Evolutionary conservation across 2,113 vertebrate species (phyloP).

Genomic region (Polyodon spathula): DNA sequence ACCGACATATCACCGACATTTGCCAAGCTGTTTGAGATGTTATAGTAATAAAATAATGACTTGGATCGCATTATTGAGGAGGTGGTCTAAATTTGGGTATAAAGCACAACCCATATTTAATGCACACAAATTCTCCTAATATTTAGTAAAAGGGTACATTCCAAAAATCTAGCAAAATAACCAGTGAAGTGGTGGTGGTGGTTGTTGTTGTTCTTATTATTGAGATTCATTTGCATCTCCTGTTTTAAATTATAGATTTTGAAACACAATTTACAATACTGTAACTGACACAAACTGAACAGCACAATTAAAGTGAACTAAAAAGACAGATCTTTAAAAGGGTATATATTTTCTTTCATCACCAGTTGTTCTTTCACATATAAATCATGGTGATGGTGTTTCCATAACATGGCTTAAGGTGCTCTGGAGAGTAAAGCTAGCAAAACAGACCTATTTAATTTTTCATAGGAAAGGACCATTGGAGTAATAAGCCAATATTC

Average conservation of each 20-base stretch:
- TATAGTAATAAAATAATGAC: too few relatives aligned
- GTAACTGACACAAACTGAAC: not conserved
- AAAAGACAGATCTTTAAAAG: conserved; percentile 18
- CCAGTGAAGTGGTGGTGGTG: too few relatives aligned
- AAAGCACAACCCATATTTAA: too few relatives aligned
- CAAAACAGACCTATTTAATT: conserved; percentile 96
- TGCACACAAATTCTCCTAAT: too few relatives aligned
- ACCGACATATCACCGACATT: too few relatives aligned
- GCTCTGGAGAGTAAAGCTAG: conserved; percentile 84
- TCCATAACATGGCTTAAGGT: conserved; percentile 82
- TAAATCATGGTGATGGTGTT: conserved; percentile 91
- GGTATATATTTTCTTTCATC: conserved; percentile 76
- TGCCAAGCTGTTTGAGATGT: too few relatives aligned
- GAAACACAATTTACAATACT: not conserved
- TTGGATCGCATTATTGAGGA: too few relatives aligned
- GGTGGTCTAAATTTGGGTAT: too few relatives aligned
- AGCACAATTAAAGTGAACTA: conserved; percentile 27
- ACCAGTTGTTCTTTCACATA: conserved; percentile 85
- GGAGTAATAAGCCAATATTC: conserved; percentile 94
- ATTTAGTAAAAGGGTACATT: too few relatives aligned
- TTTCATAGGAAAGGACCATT: conserved; percentile 87
- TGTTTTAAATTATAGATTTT: not conserved
- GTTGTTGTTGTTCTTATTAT: too few relatives aligned
- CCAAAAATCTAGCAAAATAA: too few relatives aligned
- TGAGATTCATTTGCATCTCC: not conserved